phyloP scores from a whole-genome alignment of 2,888 invertebrate genomes.

The Dicycla oo region DNA sequence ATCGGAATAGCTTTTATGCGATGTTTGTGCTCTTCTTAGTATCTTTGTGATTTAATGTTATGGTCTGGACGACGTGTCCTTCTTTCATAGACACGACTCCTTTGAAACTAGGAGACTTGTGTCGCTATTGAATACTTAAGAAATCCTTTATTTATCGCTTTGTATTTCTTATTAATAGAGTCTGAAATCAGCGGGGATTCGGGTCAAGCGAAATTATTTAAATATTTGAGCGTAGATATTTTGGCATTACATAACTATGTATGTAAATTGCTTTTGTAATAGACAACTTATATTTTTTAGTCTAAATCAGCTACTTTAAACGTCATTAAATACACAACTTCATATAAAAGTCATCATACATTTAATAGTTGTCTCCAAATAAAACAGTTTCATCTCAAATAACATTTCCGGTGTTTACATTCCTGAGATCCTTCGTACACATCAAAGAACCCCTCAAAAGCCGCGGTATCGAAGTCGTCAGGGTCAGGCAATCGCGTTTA shows the following conservation, averaged over 20 bases:
- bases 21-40: conserved; percentile 86
- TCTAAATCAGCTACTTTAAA: conserved; percentile 13
- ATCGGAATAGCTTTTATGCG: conserved; percentile 88
- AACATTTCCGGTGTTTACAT: conserved; percentile 71
- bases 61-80: conserved; percentile 80
- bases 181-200: conserved; percentile 48
- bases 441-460: conserved; percentile 71
- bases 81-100: conserved; percentile 71
- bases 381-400: conserved; percentile 36
- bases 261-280: background rate
- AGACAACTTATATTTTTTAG: no score
- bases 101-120: conserved; percentile 69
- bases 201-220: conserved; percentile 35
- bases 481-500: conserved; percentile 90
- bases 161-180: conserved; percentile 70
- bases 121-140: conserved; percentile 67
- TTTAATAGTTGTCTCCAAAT: conserved; percentile 3
- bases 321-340: conserved; percentile 8
- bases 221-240: conserved; percentile 35
- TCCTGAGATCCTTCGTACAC: conserved; percentile 73
- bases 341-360: background rate
- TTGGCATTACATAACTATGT: background rate
- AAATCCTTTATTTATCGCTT: conserved; percentile 64
- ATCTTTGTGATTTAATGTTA: conserved; percentile 84
- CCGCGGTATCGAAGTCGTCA: conserved; percentile 81